phyloP scores from a whole-genome alignment of 2,797 vertebrate species.

The Etheostoma perlongum region DNA sequence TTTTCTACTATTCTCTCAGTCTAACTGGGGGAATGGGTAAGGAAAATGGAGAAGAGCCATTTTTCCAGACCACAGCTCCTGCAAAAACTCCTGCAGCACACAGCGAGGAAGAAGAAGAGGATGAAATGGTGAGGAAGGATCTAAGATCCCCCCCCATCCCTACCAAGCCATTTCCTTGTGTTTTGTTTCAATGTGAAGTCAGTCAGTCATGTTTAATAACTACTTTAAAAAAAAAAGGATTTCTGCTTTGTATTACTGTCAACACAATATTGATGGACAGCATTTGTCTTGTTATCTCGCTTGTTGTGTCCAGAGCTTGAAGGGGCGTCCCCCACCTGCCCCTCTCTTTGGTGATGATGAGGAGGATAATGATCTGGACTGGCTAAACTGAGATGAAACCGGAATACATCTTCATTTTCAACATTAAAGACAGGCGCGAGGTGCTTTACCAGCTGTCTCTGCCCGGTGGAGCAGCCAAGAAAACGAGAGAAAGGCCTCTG shows the following conservation, averaged over 20 bases:
- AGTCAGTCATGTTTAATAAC: not conserved
- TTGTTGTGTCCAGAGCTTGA: slow-evolving; percentile 87
- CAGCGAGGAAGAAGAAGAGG: slow-evolving; percentile 92
- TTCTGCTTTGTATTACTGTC: not conserved
- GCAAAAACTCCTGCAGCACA: slow-evolving; percentile 60
- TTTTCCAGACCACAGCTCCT: slow-evolving; percentile 73
- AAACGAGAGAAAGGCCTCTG: not conserved
- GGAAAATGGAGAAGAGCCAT: slow-evolving; percentile 77
- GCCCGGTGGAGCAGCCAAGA: not conserved
- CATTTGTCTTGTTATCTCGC: slow-evolving; percentile 13
- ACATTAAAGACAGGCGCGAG: not conserved
- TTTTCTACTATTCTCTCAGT: slow-evolving; percentile 75
- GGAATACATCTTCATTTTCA: slow-evolving; percentile 3
- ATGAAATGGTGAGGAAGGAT: slow-evolving; percentile 91
- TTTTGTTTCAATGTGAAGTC: not conserved
- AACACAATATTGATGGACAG: not conserved
- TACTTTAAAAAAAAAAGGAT: not conserved
- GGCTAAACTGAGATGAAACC: slow-evolving; percentile 87
- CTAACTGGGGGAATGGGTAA: slow-evolving; percentile 64
- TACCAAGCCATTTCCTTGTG: not conserved
- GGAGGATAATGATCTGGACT: slow-evolving; percentile 92
- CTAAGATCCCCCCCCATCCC: slow-evolving; percentile 18
- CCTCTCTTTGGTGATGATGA: slow-evolving; percentile 93
- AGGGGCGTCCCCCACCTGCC: slow-evolving; percentile 91
- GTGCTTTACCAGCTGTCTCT: not conserved